Evolutionary conservation across 1,140 invertebrate genomes (phyloP), one percentile per base, ranked within the genome.

Genomic region (Anoplolepis gracilipes): DNA sequence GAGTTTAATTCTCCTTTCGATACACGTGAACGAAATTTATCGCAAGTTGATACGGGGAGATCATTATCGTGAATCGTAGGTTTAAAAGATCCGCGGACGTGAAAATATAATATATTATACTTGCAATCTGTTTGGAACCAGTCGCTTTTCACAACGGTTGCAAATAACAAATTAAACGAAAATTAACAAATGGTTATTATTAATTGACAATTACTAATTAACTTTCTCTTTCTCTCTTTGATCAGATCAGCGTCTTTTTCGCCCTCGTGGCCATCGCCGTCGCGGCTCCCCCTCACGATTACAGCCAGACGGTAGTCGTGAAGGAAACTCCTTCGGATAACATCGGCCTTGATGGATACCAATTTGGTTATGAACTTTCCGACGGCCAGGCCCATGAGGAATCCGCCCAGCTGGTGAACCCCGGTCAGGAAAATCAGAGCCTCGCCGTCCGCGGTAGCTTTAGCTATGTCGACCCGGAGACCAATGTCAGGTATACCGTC

Each of bases 331-430:
- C 86, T 0, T 79, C 69, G 5, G 91, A 95, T 75, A 95, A 95
- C 77, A 92, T 93, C 59, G 95, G 95, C 2, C 53, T 94, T 22
- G 93, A 93, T 55, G 91, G 90, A 78, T 95, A 95, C 87, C 92
- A 93, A 22, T 95, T 90, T 61, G 92, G 95, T 10, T 95, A 95
- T 28, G 95, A 97, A 88, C 95, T 96, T 5, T 96, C 96, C 87
- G 96, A 97, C 88, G 96, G 96, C 13, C 96, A 96, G 85, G 85
- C 89, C 0, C 92, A 93, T 4, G 92, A 95, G 13, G 96, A 97
- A 92, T 88, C 70, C 1, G 93, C 91, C 8, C 76, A 93, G 28
- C 1, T 93, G 30, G 75, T 65, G 10, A 81, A 91, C 30, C 82
- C 67, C 8, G 92, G 89, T 1, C 88, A 85, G 0, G 92, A 91